These are phyloP conservation scores for Phyllotreta cruciferae DNA, from an alignment of 2,888 invertebrate species.

Conservation along the genomic window DNA sequence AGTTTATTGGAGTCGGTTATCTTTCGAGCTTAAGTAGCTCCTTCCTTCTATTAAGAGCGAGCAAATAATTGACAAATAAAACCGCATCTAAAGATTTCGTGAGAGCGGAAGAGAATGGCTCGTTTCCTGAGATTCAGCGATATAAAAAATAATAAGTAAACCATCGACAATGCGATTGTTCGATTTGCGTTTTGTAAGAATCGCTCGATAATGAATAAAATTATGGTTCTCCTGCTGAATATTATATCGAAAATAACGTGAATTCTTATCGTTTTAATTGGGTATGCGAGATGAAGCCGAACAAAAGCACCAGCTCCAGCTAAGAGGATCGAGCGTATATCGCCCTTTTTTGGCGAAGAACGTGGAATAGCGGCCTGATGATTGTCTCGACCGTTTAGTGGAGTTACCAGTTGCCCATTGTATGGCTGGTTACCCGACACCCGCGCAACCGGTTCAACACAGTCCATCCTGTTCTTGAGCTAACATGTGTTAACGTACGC, in stretches of 20 bases:
- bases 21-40: slow-evolving; percentile 1
- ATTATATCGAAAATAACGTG: too few species aligned
- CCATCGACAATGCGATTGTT: too few species aligned
- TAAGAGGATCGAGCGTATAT: too few species aligned
- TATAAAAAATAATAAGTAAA: too few species aligned
- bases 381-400: slow-evolving; percentile 19
- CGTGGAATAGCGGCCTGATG: slow-evolving; percentile 4
- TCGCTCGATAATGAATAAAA: too few species aligned
- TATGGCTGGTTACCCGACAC: slow-evolving; percentile 42
- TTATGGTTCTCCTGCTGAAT: too few species aligned
- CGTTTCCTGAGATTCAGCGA: slow-evolving; percentile 7
- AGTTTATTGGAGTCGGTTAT: neutral
- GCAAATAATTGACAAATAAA: slow-evolving; percentile 17
- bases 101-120: slow-evolving; percentile 8
- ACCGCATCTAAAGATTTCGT: neutral
- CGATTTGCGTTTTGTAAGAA: too few species aligned
- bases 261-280: too few species aligned
- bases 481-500: neutral
- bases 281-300: too few species aligned
- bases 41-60: slow-evolving; percentile 11
- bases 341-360: slow-evolving; percentile 7
- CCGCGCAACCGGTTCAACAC: slow-evolving; percentile 49
- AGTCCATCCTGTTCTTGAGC: slow-evolving; percentile 15
- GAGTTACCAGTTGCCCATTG: slow-evolving; percentile 40
- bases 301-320: too few species aligned